Percentiles rank a stretch among this genome's conserved stretches.
These are phyloP conservation scores for Sebastes fasciatus DNA, from an alignment of 2,113 vertebrate species.

Conservation along the genomic window DNA sequence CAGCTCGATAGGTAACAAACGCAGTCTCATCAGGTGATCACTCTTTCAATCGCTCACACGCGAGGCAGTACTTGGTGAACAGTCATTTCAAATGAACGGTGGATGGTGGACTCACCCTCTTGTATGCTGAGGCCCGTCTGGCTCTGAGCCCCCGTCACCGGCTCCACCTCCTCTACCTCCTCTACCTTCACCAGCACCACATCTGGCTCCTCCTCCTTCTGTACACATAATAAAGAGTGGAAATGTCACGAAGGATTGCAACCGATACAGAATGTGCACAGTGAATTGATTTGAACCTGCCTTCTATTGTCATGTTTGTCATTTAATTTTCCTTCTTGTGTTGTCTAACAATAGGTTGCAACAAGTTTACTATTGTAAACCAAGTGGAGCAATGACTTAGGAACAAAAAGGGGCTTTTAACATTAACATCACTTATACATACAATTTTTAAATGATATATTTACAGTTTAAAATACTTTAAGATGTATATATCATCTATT, in stretches of 20 bases:
- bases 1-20: too few species aligned
- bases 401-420: not conserved
- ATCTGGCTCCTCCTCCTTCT: slow-evolving; percentile 68
- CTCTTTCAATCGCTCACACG: too few species aligned
- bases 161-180: slow-evolving; percentile 67
- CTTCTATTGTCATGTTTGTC: not conserved
- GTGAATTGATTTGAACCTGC: not conserved
- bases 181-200: slow-evolving; percentile 80
- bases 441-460: not conserved
- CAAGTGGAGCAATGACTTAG: not conserved
- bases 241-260: not conserved
- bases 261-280: not conserved
- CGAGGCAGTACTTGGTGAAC: too few species aligned
- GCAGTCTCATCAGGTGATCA: too few species aligned
- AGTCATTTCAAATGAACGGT: not conserved
- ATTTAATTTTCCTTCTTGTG: not conserved
- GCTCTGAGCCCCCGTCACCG: slow-evolving; percentile 14
- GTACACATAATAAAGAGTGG: slow-evolving; percentile 21
- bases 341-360: not conserved
- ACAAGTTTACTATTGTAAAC: not conserved
- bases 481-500: not conserved
- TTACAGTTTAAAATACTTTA: not conserved
- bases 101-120: slow-evolving; percentile 69
- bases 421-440: not conserved
- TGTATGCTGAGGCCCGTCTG: slow-evolving; percentile 68